These are phyloP conservation scores for Scaptomyza cyrtandrae DNA, from an alignment of 2,888 invertebrate genomes.

Conservation along the genomic window DNA sequence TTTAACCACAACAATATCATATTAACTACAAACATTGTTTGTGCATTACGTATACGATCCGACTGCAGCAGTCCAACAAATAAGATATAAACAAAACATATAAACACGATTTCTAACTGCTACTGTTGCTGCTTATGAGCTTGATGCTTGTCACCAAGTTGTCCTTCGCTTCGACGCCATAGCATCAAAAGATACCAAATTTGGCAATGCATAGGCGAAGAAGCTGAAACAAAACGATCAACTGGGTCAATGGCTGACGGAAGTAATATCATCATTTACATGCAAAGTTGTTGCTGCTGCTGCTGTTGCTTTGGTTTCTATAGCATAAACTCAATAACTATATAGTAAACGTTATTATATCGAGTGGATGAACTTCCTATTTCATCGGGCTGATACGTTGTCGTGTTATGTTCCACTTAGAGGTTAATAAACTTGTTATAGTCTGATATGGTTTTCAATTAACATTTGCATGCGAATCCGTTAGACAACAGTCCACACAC, in stretches of 20 bases:
- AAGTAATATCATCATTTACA: slow-evolving; percentile 42
- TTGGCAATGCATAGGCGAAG: slow-evolving; percentile 48
- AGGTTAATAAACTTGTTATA: slow-evolving; percentile 76
- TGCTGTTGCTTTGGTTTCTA: background rate
- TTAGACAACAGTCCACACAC: slow-evolving; percentile 32
- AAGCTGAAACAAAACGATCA: slow-evolving; percentile 31
- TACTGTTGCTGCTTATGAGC: background rate
- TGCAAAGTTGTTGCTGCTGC: slow-evolving; percentile 1
- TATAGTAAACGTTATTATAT: background rate
- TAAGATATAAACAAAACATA: background rate
- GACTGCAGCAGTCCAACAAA: background rate
- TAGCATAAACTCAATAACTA: background rate
- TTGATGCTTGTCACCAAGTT: slow-evolving; percentile 35
- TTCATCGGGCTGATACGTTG: slow-evolving; percentile 11
- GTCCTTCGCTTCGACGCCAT: slow-evolving; percentile 41
- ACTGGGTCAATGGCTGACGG: slow-evolving; percentile 72
- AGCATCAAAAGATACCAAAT: slow-evolving; percentile 28
- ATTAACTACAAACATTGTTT: background rate
- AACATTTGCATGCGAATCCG: slow-evolving; percentile 61
- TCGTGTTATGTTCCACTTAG: slow-evolving; percentile 67
- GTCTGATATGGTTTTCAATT: slow-evolving; percentile 50
- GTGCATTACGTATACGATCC: slow-evolving; percentile 6
- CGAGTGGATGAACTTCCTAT: slow-evolving; percentile 33
- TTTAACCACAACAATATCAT: too few species aligned
- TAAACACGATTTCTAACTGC: background rate